Base-by-base conservation (phyloP, 2,888 invertebrate genomes). In the Lasius platythorax region DNA sequence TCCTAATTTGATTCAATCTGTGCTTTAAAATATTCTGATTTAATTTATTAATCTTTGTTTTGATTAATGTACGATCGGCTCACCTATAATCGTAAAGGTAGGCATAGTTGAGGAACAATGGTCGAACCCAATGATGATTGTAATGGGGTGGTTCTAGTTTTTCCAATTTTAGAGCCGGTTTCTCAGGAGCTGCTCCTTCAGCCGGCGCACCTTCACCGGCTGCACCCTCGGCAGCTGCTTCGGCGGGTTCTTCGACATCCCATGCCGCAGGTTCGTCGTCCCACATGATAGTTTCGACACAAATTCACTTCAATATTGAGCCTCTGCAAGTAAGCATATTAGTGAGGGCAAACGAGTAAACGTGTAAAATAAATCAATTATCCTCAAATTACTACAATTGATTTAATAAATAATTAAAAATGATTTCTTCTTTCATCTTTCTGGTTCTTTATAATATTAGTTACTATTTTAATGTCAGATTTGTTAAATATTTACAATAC, bases 91-190 rank as follows among this genome's bases (percentile, higher is more conserved):
- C 97, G 95, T 97, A 97, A 95, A 98, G 96, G 95, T 98, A 98
- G 93, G 96, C 96, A 96, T 98, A 98, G 94, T 97, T 97, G 64
- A 97, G 96, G 95, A 97, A 97, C 94, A 97, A 97, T 30, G 98
- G 98, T 96, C 98, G 97, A 93, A 97, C 97, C 98, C 98, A 98
- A 94, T 98, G 98, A 94, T 96, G 97, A 95, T 97, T 97, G 88
- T 97, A 96, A 81, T 98, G 96, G 91, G 97, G 96, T 92, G 96
- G 97, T 90, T 96, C 96, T 46, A 96, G 96, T 85, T 97, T 97
- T 91, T 96, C 96, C 67, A 92, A 79, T 76, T 84, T 89, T 15
- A 88, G 5, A 64, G 85, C 88, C 3, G 87, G 85, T 82, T 92
- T 94, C 76, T 93, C 93, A 86, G 94, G 93, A 56, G 94, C 93